Evolutionary conservation across 1,140 invertebrate genomes (phyloP).

Genomic region (Lutraria rhynchaena): DNA sequence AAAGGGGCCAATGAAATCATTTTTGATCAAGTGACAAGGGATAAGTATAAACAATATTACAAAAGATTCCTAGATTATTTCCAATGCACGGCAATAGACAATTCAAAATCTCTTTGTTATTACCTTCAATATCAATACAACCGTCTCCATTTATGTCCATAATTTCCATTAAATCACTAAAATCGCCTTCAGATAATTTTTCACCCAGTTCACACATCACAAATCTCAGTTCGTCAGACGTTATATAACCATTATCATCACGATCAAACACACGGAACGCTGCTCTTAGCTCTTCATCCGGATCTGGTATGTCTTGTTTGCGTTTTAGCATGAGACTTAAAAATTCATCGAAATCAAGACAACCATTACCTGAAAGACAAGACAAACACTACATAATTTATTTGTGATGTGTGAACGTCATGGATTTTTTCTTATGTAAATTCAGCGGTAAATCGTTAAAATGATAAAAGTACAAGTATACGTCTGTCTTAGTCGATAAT

Average conservation of each 20-base stretch:
- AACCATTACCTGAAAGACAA: not conserved
- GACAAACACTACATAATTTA: too few species aligned
- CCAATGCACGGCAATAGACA: too few species aligned
- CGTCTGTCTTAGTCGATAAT: too few species aligned
- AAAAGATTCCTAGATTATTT: too few species aligned
- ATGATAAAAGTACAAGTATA: too few species aligned
- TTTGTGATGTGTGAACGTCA: too few species aligned
- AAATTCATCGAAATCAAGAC: not conserved
- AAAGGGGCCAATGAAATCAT: too few species aligned
- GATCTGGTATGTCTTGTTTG: not conserved
- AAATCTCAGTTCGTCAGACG: not conserved
- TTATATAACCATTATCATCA: not conserved
- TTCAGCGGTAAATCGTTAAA: too few species aligned
- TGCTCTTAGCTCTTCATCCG: not conserved
- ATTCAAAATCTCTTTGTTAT: too few species aligned
- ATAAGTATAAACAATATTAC: too few species aligned
- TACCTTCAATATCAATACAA: constrained; percentile 4
- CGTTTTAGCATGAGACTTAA: not conserved
- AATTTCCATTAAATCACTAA: not conserved
- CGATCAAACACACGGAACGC: constrained; percentile 1
- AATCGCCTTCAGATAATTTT: not conserved
- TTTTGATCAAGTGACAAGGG: too few species aligned
- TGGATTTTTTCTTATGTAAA: too few species aligned
- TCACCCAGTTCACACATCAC: constrained; percentile 1
- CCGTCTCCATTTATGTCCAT: not conserved